Base-by-base conservation (phyloP, 2,888 invertebrate species). In the Ptilodon capucinus region DNA sequence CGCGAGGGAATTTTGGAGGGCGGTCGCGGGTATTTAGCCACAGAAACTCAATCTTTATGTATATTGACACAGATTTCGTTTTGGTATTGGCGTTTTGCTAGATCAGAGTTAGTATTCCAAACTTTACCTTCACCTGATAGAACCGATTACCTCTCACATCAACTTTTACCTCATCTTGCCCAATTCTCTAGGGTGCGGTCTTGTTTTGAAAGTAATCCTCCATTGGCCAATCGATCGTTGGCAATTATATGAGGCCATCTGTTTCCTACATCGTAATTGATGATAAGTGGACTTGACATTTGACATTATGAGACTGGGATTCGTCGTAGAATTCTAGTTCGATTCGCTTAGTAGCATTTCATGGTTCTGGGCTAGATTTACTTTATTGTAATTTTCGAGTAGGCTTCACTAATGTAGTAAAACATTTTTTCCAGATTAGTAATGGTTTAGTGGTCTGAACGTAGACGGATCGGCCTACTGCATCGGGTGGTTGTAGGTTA, bases 111-210 rank as follows among this genome's bases (percentile, higher is more conserved):
- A 14, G 14, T 1, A 14, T 14, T 7, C 32, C 7, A 13, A 30
- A 13, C 7, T 4, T 14, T 7, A 7, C 14, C 32, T 32, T 32
- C 14, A 14, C 13, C 14, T 14, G 14, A 14, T 14, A 6, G 14
- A 32, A 13, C 32, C 6, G 17, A 7, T 17, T 8, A 18, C 17
- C 17, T 17, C 17, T 35, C 11, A 17, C 9, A 17, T 17, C 11
- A 17, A 11, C 35, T 35, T 17, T 35, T 35, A 35, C 35, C 16
- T 36, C 35, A 18, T 18, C 35, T 46, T 56, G 38, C 40, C 30
- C 34, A 41, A 57, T 40, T 40, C 14, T 32, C 11, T 43, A 44
- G 46, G 57, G 54, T 40, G 57, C 42, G 48, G 46, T 45, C 2
- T 21, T 34, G 25, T 28, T n/a, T 46, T 49, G 45, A 25, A 34